A percentile compares a stretch with the other conserved stretches of the same genome.
Conservation (phyloP, 1,140 invertebrate species). For the Euwallacea similis region DNA sequence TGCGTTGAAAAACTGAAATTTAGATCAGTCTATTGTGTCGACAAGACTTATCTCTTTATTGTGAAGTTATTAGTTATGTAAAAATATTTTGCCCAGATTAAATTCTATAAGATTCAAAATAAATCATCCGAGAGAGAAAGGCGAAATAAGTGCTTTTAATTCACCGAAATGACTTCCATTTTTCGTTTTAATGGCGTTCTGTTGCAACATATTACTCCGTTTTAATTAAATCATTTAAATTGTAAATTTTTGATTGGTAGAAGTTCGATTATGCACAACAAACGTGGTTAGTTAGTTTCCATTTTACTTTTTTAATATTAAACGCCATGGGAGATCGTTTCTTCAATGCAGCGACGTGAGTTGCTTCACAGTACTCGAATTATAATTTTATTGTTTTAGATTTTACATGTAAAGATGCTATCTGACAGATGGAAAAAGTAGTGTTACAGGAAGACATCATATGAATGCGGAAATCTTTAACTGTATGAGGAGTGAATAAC, state of each 20-base stretch:
- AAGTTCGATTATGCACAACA: too few species aligned
- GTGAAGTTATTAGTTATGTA: slow-evolving; percentile 1
- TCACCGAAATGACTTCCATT: neutral
- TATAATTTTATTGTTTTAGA: too few species aligned
- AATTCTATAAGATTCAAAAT: neutral
- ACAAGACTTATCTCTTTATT: neutral
- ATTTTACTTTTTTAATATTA: too few species aligned
- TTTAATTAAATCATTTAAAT: slow-evolving; percentile 1
- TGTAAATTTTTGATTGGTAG: neutral
- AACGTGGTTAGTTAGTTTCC: too few species aligned
- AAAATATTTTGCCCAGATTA: neutral
- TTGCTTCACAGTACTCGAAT: too few species aligned
- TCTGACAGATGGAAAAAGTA: too few species aligned
- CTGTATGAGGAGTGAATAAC: too few species aligned
- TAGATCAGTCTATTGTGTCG: neutral
- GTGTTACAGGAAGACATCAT: too few species aligned
- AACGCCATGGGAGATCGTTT: too few species aligned
- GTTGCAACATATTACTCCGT: neutral
- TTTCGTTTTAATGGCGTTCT: slow-evolving; percentile 1
- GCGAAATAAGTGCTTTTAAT: slow-evolving; percentile 6
- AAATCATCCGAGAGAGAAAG: slow-evolving; percentile 6
- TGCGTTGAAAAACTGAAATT: neutral
- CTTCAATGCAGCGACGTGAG: too few species aligned
- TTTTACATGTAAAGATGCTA: too few species aligned
- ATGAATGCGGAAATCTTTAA: too few species aligned